These are phyloP conservation scores for Mycetomoellerius zeteki DNA, from an alignment of 1,140 invertebrate species.

Conservation along the genomic window DNA sequence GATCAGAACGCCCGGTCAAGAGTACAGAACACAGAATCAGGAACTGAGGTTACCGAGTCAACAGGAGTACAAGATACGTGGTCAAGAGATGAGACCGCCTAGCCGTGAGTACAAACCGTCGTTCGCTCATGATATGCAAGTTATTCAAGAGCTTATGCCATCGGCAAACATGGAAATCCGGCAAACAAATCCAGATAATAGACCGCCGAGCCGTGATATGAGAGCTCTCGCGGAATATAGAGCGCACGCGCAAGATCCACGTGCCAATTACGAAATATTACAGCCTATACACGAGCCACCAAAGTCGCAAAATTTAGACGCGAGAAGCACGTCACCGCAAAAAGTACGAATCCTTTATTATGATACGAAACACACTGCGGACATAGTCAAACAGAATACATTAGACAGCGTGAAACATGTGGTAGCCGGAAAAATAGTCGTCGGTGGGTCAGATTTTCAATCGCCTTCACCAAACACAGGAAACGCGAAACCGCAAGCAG, in stretches of 20 bases:
- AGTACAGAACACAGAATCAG: constrained; percentile 60
- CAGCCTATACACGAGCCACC: constrained; percentile 65
- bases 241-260: constrained; percentile 68
- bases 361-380: constrained; percentile 66
- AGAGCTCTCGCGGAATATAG: constrained; percentile 70
- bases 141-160: constrained; percentile 59
- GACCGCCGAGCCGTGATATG: constrained; percentile 74
- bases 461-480: constrained; percentile 75
- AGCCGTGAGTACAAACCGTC: constrained; percentile 70
- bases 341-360: constrained; percentile 54
- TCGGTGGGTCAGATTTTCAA: constrained; percentile 82
- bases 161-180: constrained; percentile 65
- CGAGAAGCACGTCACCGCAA: constrained; percentile 56
- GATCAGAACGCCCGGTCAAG: constrained; percentile 60
- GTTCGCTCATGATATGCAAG: constrained; percentile 64
- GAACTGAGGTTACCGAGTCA: constrained; percentile 69
- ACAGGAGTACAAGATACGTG: constrained; percentile 75
- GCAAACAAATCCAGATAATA: constrained; percentile 67
- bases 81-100: constrained; percentile 70
- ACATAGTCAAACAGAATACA: constrained; percentile 72
- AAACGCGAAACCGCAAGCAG: constrained; percentile 83
- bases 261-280: constrained; percentile 68
- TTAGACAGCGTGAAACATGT: constrained; percentile 79
- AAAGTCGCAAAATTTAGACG: constrained; percentile 66
- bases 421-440: constrained; percentile 82